Base-by-base conservation (phyloP, 2,113 vertebrate genomes). In the Perccottus glenii region DNA sequence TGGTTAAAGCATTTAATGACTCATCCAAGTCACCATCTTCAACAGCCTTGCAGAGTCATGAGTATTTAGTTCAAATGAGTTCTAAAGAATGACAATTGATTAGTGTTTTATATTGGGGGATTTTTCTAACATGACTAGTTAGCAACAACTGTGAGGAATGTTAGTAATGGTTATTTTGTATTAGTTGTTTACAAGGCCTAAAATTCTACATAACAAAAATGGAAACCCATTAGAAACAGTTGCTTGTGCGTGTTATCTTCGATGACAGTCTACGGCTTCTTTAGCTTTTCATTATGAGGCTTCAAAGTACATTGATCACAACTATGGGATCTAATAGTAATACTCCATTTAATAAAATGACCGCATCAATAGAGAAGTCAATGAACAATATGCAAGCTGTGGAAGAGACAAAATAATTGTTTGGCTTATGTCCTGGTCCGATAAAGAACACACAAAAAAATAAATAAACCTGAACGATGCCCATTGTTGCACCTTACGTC, bases 401-500 rank as follows among this genome's bases (percentile, higher is more conserved):
- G 75, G 50, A 62, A 73, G 57, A 85, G 75, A 82, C 61, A 61
- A 56, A 83, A 86, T 74, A 75, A 82, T 83, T 87, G 77, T 44
- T 58, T 85, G 87, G 73, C 75, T 67, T 74, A 84, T 88, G 80
- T 81, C 84, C 86, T 73, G 60, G 36, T 57, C 64, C 70, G 85
- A 89, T 88, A 77, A 79, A 67, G 16, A 8, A 36, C 36, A 70
- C 58, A 74, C 19, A n/a, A n/a, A n/a, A n/a, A n/a, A n/a, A n/a
- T n/a, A 62, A 78, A 72, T 44, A 43, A 43, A 76, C 66, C 48
- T 49, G 7, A 46, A 47, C 62, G 49, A 69, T 87, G 78, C 60
- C 86, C 80, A 92, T 87, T 90, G 86, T 89, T 89, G 75, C 76
- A 81, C 86, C 67, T 85, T 73, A 67, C 64, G 83, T 85, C 82